Base-by-base conservation (phyloP, 2,113 vertebrate genomes). In the Cervus canadensis region DNA sequence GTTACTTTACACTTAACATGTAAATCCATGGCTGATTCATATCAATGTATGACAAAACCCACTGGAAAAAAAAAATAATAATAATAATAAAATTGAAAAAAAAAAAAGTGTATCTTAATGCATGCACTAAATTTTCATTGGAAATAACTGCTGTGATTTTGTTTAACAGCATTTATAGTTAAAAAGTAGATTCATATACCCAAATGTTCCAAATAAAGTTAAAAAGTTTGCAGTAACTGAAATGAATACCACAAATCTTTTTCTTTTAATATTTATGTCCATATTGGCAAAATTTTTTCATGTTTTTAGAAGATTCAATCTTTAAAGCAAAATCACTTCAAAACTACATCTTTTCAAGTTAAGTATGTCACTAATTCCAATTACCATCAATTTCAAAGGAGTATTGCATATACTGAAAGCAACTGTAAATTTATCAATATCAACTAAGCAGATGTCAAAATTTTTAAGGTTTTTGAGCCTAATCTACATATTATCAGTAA, bases 301-400 rank as follows among this genome's bases (percentile, higher is more conserved):
- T 48, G 13, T 28, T 87, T 87, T 94, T 78, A 83, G 30, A 92
- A 87, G 40, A 48, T 59, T 86, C 36, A 48, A 3, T 57, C 40
- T 78, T 96, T 87, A 50, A 92, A 95, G 50, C 62, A 89, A 88
- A 87, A 84, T 89, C 40, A 83, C 82, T 94, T 91, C 21, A 92
- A 67, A 92, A 14, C 67, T 76, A 21, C 10, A 15, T 85, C 10
- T 62, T 19, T 89, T 97, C 64, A 86, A 84, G 21, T 95, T 48
- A 64, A 85, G 7, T 94, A 28, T 84, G 43, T 62, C 14, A 67
- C 6, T 89, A 91, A 74, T 84, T 74, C 57, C 60, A 64, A 33
- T 50, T 64, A 85, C 48, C 83, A 26, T 78, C 57, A 95, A 11
- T 43, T 91, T 78, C 26, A 89, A 95, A n/a, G 40, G 28, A 14